Evolutionary conservation across 2,113 vertebrate species (phyloP).

Genomic region (Odontesthes bonariensis): DNA sequence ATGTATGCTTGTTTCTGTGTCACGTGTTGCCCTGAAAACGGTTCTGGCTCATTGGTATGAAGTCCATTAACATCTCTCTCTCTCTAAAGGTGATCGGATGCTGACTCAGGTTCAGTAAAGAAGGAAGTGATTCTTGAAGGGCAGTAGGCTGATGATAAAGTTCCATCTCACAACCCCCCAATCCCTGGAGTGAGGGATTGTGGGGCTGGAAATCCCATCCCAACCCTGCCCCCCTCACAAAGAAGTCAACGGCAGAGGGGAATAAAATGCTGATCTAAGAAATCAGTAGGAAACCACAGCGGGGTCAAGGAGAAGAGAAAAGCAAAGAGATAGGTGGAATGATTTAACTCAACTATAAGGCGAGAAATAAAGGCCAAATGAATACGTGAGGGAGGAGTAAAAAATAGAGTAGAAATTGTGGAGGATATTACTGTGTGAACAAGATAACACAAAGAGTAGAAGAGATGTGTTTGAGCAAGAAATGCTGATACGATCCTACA

Average conservation of each 20-base stretch:
- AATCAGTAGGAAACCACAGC: constrained; percentile 49
- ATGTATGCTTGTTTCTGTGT: constrained; percentile 21
- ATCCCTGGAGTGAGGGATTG: constrained; percentile 55
- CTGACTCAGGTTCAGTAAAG: constrained; percentile 64
- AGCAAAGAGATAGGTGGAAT: constrained; percentile 24
- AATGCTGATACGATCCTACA: constrained; percentile 60
- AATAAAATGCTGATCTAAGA: constrained; percentile 68
- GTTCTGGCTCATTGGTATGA: constrained; percentile 19
- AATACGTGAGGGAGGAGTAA: neutral
- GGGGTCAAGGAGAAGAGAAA: constrained; percentile 70
- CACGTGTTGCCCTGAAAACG: constrained; percentile 1
- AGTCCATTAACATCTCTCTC: constrained; percentile 63
- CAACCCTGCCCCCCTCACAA: constrained; percentile 42
- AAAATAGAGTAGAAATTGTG: constrained; percentile 25
- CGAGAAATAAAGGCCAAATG: constrained; percentile 23
- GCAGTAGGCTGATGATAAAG: constrained; percentile 42
- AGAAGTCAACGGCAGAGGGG: constrained; percentile 23
- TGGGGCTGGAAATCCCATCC: constrained; percentile 56
- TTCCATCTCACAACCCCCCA: constrained; percentile 14
- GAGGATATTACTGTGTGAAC: constrained; percentile 51
- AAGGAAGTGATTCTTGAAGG: constrained; percentile 63
- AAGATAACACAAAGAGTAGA: constrained; percentile 41
- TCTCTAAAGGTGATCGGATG: constrained; percentile 48
- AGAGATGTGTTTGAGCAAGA: constrained; percentile 54
- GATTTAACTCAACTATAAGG: constrained; percentile 43